These are phyloP conservation scores for Brachypalpus laphriformis DNA, from an alignment of 2,888 invertebrate species.

Conservation along the genomic window DNA sequence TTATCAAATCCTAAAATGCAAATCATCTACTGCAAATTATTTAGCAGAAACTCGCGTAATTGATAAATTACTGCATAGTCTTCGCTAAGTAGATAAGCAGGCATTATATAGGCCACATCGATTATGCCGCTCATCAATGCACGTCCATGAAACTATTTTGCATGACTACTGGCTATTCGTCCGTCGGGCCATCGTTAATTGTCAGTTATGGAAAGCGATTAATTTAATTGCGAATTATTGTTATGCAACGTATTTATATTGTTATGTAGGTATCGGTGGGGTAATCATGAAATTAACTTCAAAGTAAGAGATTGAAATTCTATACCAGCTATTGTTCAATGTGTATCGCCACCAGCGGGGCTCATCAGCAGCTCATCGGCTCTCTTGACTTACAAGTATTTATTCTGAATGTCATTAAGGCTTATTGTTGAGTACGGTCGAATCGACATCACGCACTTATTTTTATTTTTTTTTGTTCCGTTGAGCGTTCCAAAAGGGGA, in stretches of 20 bases:
- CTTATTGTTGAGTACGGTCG: not conserved
- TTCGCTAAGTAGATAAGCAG: not conserved
- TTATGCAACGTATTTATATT: constrained; percentile 53
- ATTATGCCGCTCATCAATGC: constrained; percentile 47
- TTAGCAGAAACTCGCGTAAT: not conserved
- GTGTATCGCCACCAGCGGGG: not conserved
- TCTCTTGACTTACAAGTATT: constrained; percentile 1
- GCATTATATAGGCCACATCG: constrained; percentile 19
- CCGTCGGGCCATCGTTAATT: constrained; percentile 6
- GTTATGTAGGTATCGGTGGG: constrained; percentile 8
- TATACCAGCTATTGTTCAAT: not conserved
- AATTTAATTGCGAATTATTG: constrained; percentile 54
- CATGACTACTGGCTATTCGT: constrained; percentile 43
- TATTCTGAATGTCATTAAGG: constrained; percentile 15
- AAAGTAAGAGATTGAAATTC: constrained; percentile 1
- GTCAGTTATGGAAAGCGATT: constrained; percentile 26
- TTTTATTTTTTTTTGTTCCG: not conserved
- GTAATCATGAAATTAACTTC: constrained; percentile 49
- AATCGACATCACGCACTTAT: not conserved
- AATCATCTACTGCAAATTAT: not conserved
- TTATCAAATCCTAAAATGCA: not conserved
- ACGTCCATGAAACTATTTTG: constrained; percentile 35
- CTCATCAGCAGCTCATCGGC: not conserved
- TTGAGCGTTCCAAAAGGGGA: not conserved
- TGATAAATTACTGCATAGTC: not conserved